phyloP scores from a whole-genome alignment of 2,888 invertebrate genomes.

The Netelia virgata region DNA sequence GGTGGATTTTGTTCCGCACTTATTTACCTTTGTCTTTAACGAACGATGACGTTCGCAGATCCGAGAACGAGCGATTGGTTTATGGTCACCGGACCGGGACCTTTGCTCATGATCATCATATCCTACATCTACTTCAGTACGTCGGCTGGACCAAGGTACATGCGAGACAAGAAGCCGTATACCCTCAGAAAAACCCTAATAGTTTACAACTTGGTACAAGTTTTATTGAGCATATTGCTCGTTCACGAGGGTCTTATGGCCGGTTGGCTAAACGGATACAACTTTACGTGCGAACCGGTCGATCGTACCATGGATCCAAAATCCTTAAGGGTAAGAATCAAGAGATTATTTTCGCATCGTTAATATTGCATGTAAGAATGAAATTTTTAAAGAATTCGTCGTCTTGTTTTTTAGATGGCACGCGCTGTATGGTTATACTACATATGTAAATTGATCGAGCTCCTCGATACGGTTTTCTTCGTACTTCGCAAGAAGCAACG shows the following conservation, averaged over 20 bases:
- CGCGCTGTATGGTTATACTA: slow-evolving; percentile 88
- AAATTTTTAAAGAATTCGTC: neutral
- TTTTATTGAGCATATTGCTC: slow-evolving; percentile 91
- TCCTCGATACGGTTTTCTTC: slow-evolving; percentile 94
- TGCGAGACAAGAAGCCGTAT: slow-evolving; percentile 94
- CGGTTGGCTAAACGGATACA: slow-evolving; percentile 87
- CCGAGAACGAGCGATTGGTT: slow-evolving; percentile 91
- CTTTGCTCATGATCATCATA: slow-evolving; percentile 88
- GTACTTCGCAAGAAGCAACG: slow-evolving; percentile 95
- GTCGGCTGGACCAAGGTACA: slow-evolving; percentile 93
- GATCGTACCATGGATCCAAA: slow-evolving; percentile 88
- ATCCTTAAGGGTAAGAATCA: slow-evolving; percentile 87
- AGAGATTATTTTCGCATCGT: neutral
- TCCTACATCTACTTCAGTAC: slow-evolving; percentile 90
- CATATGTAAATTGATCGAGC: slow-evolving; percentile 91
- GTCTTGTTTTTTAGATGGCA: slow-evolving; percentile 81
- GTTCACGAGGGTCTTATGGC: slow-evolving; percentile 87
- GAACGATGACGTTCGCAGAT: slow-evolving; percentile 85
- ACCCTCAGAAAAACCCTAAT: slow-evolving; percentile 92
- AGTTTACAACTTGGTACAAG: slow-evolving; percentile 95
- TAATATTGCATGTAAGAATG: neutral
- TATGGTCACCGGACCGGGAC: slow-evolving; percentile 89
- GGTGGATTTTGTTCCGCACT: neutral
- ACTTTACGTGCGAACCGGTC: slow-evolving; percentile 90
- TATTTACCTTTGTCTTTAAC: slow-evolving; percentile 3